Evolutionary conservation across 1,140 invertebrate species (phyloP).

Genomic region (Homarus americanus): DNA sequence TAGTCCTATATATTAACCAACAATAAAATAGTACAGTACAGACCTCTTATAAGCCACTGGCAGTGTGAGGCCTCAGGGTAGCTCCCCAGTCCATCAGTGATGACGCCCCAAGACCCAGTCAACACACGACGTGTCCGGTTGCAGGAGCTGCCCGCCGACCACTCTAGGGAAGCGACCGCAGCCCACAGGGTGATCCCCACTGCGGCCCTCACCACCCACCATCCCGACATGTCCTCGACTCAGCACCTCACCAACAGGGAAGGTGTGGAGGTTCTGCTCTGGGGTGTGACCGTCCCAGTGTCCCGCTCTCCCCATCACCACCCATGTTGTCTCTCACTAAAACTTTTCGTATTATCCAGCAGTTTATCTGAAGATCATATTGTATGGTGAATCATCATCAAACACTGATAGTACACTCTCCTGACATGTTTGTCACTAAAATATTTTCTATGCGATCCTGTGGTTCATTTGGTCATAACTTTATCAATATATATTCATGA

Average conservation of each 20-base stretch:
- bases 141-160: slow-evolving; percentile 58
- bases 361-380: no score
- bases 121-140: slow-evolving; percentile 76
- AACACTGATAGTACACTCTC: no score
- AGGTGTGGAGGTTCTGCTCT: no score
- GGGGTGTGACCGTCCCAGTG: not conserved
- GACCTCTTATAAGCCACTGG: slow-evolving; percentile 96
- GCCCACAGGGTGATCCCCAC: not conserved
- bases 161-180: slow-evolving; percentile 7
- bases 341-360: no score
- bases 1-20: no score
- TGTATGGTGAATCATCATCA: no score
- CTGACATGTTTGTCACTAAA: no score
- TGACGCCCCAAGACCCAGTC: slow-evolving; percentile 84
- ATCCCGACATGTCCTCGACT: not conserved
- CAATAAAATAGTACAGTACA: slow-evolving; percentile 41
- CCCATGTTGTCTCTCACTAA: not conserved
- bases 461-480: not conserved
- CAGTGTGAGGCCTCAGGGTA: slow-evolving; percentile 96
- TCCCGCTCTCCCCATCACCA: not conserved
- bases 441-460: no score
- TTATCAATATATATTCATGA: not conserved
- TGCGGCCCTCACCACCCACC: not conserved
- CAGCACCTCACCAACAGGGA: not conserved
- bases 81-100: slow-evolving; percentile 92